phyloP scores from a whole-genome alignment of 2,797 vertebrate species.

The Uromys caudimaculatus region DNA sequence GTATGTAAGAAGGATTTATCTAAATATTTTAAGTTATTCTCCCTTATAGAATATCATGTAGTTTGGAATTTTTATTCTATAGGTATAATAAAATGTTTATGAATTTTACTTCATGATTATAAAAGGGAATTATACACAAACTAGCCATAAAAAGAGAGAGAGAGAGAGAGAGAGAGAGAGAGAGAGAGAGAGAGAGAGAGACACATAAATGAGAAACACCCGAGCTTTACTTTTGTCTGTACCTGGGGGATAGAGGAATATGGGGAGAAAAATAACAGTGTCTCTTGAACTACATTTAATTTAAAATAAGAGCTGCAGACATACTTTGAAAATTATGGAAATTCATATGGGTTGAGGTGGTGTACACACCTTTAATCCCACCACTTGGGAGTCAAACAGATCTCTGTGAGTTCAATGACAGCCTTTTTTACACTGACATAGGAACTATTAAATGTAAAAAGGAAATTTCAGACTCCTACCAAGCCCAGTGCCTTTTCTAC shows the following conservation, averaged over 20 bases:
- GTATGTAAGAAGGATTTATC: not conserved
- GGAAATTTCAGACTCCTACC: not conserved
- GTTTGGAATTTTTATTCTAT: not conserved
- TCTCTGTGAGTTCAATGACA: not conserved
- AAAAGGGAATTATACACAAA: slow-evolving; percentile 21
- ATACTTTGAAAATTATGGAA: slow-evolving; percentile 8
- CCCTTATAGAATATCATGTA: not conserved
- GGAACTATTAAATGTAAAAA: slow-evolving; percentile 51
- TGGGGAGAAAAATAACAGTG: not conserved
- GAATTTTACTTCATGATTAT: slow-evolving; percentile 33
- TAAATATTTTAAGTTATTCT: slow-evolving; percentile 12
- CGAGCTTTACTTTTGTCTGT: slow-evolving; percentile 12
- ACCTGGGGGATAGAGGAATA: not conserved
- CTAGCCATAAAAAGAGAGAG: not conserved
- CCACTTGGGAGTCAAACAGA: not conserved
- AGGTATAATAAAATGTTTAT: not conserved
- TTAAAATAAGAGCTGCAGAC: not conserved
- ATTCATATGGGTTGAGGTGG: not conserved
- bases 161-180: too few relatives aligned
- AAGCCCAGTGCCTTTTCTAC: slow-evolving; percentile 27
- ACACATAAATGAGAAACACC: not conserved
- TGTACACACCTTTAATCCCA: not conserved
- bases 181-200: not conserved
- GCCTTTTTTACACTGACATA: not conserved
- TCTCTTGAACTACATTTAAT: slow-evolving; percentile 38